Evolutionary conservation across 2,113 vertebrate species (phyloP).

Genomic region (Otocyon megalotis): DNA sequence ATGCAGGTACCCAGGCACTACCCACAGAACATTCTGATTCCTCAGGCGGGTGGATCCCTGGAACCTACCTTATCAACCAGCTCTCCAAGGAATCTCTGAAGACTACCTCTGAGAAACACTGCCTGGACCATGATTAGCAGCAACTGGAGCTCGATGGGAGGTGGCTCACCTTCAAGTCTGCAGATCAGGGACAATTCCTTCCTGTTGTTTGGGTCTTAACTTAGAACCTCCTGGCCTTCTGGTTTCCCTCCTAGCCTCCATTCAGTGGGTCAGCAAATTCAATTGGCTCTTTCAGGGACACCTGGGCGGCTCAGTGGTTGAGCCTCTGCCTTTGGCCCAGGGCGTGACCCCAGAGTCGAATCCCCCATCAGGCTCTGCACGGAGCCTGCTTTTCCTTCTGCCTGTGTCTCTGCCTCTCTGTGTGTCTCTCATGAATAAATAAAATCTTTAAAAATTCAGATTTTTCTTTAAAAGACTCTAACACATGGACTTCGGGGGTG

Average conservation of each 20-base stretch:
- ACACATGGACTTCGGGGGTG: background rate
- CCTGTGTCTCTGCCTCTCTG: too few relatives aligned
- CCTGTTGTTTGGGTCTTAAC: background rate
- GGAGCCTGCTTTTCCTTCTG: too few relatives aligned
- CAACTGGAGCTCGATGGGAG: background rate
- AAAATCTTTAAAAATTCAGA: background rate
- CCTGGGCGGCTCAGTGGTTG: too few relatives aligned
- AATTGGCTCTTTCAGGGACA: background rate
- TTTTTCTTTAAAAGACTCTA: conserved; percentile 2
- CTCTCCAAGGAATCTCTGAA: background rate
- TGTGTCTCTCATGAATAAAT: too few relatives aligned
- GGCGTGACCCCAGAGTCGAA: too few relatives aligned
- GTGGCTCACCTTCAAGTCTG: background rate
- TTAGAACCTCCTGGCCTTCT: background rate
- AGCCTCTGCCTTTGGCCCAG: too few relatives aligned
- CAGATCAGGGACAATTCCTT: background rate
- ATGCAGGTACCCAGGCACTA: background rate
- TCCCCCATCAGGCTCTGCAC: too few relatives aligned
- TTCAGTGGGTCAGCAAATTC: background rate
- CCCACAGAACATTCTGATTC: background rate
- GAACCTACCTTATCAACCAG: background rate
- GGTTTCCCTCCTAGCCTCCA: too few relatives aligned
- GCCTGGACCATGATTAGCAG: background rate
- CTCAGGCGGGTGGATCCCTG: background rate
- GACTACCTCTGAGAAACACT: background rate